Percentiles rank a stretch among this genome's conserved stretches.
Conservation (phyloP, 2,888 invertebrate species). For the Scaptomyza flava region DNA sequence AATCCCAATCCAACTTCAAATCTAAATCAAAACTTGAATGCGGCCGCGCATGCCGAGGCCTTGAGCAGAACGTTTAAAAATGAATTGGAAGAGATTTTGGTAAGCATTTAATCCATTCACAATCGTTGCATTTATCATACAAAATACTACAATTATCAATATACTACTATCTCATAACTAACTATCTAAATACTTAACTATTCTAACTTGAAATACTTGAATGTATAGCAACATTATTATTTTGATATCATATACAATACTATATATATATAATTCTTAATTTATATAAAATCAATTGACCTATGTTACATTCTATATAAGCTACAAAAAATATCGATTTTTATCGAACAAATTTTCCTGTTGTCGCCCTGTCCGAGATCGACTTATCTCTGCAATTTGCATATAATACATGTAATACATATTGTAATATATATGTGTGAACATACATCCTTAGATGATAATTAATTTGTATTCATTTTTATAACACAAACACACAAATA, state of each 20-base stretch:
- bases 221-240: not conserved
- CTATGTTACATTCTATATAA: no score
- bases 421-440: no score
- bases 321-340: no score
- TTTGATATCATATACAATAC: not conserved
- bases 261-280: not conserved
- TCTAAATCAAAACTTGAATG: slow-evolving; percentile 69
- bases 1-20: slow-evolving; percentile 68
- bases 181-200: not conserved
- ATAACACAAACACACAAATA: not conserved
- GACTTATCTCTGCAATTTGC: not conserved
- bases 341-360: no score
- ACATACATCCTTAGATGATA: not conserved
- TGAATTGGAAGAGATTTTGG: slow-evolving; percentile 80
- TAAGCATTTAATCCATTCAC: slow-evolving; percentile 54
- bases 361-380: not conserved
- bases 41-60: slow-evolving; percentile 73
- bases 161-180: not conserved
- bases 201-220: not conserved
- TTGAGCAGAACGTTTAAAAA: slow-evolving; percentile 77
- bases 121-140: slow-evolving; percentile 10
- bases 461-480: not conserved
- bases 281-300: no score
- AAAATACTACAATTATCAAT: slow-evolving; percentile 9
- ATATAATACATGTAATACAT: not conserved